These are phyloP conservation scores for Cydia pomonella DNA, from an alignment of 1,140 invertebrate species.

Conservation along the genomic window DNA sequence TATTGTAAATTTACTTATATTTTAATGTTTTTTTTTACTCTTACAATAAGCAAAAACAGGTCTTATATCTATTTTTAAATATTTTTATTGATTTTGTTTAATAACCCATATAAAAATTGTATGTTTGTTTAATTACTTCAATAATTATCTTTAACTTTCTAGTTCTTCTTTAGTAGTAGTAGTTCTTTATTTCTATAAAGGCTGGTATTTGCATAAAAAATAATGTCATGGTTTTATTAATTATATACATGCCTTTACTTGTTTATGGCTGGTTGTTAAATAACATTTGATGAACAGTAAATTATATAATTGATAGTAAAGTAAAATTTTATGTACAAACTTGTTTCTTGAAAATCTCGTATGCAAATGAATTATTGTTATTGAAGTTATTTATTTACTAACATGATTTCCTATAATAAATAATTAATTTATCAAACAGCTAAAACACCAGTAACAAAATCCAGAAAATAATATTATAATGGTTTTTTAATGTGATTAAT, in stretches of 20 bases:
- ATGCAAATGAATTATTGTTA: neutral
- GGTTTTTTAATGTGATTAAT: no score
- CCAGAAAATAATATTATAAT: no score
- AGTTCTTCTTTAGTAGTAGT: no score
- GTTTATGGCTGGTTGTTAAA: neutral
- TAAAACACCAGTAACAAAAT: no score
- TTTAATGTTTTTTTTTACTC: neutral
- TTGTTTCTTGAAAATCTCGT: no score
- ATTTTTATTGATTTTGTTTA: neutral
- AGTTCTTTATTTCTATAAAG: no score
- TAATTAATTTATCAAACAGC: no score
- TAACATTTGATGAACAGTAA: neutral
- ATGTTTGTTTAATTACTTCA: neutral
- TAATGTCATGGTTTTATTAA: neutral
- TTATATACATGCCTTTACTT: neutral
- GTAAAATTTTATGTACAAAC: neutral
- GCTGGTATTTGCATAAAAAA: slow-evolving; percentile 4
- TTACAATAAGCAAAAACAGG: neutral
- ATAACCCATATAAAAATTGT: neutral
- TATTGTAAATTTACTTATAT: neutral
- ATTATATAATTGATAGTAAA: neutral
- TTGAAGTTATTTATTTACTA: neutral
- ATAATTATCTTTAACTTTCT: neutral
- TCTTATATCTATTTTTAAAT: neutral
- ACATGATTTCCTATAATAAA: no score